Percentiles rank a stretch among this genome's conserved stretches.
These are phyloP conservation scores for Autographa pulchrina DNA, from an alignment of 2,888 invertebrate genomes.

Conservation along the genomic window DNA sequence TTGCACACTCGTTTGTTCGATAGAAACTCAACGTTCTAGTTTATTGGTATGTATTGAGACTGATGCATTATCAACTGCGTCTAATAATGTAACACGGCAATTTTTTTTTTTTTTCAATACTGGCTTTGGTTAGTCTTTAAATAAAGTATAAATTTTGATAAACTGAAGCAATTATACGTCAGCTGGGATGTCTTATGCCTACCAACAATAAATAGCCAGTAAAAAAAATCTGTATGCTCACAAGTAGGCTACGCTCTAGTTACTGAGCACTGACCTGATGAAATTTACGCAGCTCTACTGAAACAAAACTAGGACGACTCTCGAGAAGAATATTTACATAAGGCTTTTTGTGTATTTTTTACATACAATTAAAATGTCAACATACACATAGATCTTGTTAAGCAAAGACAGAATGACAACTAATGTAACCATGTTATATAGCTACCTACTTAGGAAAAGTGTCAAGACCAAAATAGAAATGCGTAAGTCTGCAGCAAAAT, in stretches of 20 bases:
- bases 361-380: slow-evolving; percentile 17
- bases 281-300: slow-evolving; percentile 63
- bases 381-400: background rate
- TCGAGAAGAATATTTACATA: slow-evolving; percentile 58
- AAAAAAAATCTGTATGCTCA: slow-evolving; percentile 41
- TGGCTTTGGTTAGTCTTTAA: background rate
- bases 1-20: slow-evolving; percentile 19
- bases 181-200: slow-evolving; percentile 24
- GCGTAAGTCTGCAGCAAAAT: slow-evolving; percentile 19
- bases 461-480: slow-evolving; percentile 20
- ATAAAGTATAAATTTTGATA: background rate
- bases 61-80: slow-evolving; percentile 12
- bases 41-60: slow-evolving; percentile 29
- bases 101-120: background rate
- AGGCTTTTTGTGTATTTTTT: slow-evolving; percentile 43
- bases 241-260: slow-evolving; percentile 69
- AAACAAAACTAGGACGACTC: slow-evolving; percentile 66
- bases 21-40: slow-evolving; percentile 36
- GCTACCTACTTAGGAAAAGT: slow-evolving; percentile 9
- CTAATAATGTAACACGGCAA: slow-evolving; percentile 2
- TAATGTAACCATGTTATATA: slow-evolving; percentile 8
- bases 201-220: slow-evolving; percentile 19
- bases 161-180: slow-evolving; percentile 1
- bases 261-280: slow-evolving; percentile 74
- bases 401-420: slow-evolving; percentile 2